Conservation (phyloP, 2,797 vertebrate genomes). For the Trichosurus vulpecula region DNA sequence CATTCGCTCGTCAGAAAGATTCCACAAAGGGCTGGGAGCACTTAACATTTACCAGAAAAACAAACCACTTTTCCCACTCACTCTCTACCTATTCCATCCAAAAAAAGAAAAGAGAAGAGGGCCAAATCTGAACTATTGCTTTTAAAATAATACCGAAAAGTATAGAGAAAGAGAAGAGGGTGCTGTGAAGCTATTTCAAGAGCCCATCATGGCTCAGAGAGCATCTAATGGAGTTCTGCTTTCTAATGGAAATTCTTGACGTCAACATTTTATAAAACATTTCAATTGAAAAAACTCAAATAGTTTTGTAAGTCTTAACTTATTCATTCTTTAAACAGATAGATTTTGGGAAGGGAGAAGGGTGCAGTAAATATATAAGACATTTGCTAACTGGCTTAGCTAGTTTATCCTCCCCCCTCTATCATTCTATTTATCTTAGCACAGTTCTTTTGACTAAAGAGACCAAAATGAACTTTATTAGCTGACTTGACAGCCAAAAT, state of each 20-base stretch:
- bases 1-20: constrained; percentile 60
- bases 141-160: background rate
- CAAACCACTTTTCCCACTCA: constrained; percentile 27
- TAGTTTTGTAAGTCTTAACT: background rate
- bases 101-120: background rate
- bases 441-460: background rate
- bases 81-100: background rate
- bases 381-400: constrained; percentile 17
- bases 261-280: constrained; percentile 20
- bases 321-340: constrained; percentile 45
- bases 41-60: constrained; percentile 54
- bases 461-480: constrained; percentile 23
- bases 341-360: background rate
- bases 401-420: background rate
- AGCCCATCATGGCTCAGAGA: background rate
- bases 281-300: constrained; percentile 35
- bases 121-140: background rate
- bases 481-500: constrained; percentile 28
- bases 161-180: background rate
- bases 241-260: constrained; percentile 20
- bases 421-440: constrained; percentile 11
- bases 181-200: background rate
- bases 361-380: background rate
- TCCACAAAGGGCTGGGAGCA: constrained; percentile 59
- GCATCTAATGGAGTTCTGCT: background rate